Evolutionary conservation across 2,888 invertebrate species (phyloP).

Genomic region (Xylophagus ater): DNA sequence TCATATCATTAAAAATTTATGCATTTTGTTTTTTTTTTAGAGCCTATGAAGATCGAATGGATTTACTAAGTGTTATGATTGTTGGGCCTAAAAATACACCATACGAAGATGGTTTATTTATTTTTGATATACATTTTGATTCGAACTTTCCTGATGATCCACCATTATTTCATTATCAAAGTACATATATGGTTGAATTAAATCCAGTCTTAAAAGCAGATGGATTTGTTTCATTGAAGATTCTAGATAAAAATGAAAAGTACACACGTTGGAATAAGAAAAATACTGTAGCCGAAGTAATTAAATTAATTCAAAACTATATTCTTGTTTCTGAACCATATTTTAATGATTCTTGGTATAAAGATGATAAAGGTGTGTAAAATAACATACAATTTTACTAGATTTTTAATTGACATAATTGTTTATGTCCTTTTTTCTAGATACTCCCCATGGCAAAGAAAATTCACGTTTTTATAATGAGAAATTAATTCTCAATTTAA

Average conservation of each 20-base stretch:
- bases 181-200: constrained; percentile 81
- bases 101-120: constrained; percentile 88
- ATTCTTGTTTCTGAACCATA: constrained; percentile 92
- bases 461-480: constrained; percentile 97
- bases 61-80: constrained; percentile 85
- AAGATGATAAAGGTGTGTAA: constrained; percentile 66
- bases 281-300: constrained; percentile 80
- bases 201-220: constrained; percentile 96
- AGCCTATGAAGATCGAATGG: constrained; percentile 84
- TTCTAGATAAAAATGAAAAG: constrained; percentile 91
- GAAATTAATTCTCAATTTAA: constrained; percentile 88
- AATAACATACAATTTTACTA: not conserved
- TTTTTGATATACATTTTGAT: constrained; percentile 88
- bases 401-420: not conserved
- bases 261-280: constrained; percentile 87
- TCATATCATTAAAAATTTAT: too few relatives aligned
- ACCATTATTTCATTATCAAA: constrained; percentile 84
- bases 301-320: constrained; percentile 91
- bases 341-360: constrained; percentile 97
- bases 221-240: constrained; percentile 87
- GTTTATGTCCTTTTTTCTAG: constrained; percentile 33
- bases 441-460: constrained; percentile 82
- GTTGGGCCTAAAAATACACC: constrained; percentile 85
- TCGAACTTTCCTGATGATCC: constrained; percentile 83
- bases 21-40: constrained; percentile 30